These are phyloP conservation scores for Drosophila suzukii DNA, from an alignment of 1,140 invertebrate species.

Conservation along the genomic window DNA sequence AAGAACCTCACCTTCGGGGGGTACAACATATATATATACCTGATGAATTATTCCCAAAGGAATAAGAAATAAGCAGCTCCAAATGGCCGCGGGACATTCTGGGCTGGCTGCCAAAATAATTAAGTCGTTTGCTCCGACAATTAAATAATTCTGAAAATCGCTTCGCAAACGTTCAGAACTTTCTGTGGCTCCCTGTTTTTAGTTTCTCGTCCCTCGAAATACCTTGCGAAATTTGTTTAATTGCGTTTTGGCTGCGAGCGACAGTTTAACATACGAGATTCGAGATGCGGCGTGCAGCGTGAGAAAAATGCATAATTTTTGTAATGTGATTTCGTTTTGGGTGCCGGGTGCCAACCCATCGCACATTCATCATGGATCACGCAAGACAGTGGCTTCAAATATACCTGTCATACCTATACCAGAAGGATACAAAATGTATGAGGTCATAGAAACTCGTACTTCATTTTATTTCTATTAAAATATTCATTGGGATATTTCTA, in stretches of 20 bases:
- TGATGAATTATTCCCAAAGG: conserved; percentile 6
- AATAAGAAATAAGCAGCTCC: conserved; percentile 13
- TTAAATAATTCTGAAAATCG: conserved; percentile 77
- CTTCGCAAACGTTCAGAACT: conserved; percentile 10
- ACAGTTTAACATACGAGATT: conserved; percentile 80
- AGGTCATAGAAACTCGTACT: no score
- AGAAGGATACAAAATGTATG: no score
- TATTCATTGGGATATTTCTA: no score
- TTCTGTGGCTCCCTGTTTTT: conserved; percentile 12
- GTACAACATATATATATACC: not conserved
- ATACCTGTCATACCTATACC: no score
- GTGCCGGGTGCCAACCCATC: conserved; percentile 20
- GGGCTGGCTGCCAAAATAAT: conserved; percentile 79
- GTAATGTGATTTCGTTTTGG: conserved; percentile 45
- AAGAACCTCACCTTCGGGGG: not conserved
- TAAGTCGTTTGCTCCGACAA: conserved; percentile 81
- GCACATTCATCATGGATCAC: conserved; percentile 63
- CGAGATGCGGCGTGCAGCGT: conserved; percentile 61
- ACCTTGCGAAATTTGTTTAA: conserved; percentile 80
- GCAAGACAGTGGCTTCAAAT: conserved; percentile 1
- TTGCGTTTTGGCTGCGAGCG: conserved; percentile 78
- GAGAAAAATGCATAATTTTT: conserved; percentile 70
- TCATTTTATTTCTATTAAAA: no score
- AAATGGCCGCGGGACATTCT: conserved; percentile 40
- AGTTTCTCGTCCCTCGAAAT: not conserved